Evolutionary conservation across 1,140 invertebrate species (phyloP).

Genomic region (Nebria ingens): DNA sequence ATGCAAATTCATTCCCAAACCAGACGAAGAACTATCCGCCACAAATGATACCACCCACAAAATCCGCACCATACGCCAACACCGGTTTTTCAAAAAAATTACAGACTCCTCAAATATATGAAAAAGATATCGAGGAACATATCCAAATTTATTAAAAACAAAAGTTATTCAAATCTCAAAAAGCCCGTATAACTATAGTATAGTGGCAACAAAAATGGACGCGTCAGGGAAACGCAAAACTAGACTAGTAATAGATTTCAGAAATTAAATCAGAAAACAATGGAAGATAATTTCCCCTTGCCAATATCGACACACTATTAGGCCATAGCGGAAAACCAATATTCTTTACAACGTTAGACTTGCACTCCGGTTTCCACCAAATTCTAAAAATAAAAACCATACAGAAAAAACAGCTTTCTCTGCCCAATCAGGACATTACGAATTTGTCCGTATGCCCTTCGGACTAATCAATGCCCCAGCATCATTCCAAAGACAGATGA

Average conservation of each 20-base stretch:
- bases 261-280: slow-evolving; percentile 34
- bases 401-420: slow-evolving; percentile 39
- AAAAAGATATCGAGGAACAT: no score
- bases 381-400: slow-evolving; percentile 37
- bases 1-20: neutral
- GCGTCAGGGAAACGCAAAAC: slow-evolving; percentile 27
- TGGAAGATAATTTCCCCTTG: slow-evolving; percentile 40
- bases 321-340: slow-evolving; percentile 35
- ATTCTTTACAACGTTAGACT: slow-evolving; percentile 40
- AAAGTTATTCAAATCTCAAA: slow-evolving; percentile 26
- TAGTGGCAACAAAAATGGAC: slow-evolving; percentile 32
- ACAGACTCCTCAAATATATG: neutral
- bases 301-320: slow-evolving; percentile 39
- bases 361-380: slow-evolving; percentile 38
- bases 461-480: slow-evolving; percentile 34
- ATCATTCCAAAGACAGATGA: slow-evolving; percentile 37
- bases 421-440: slow-evolving; percentile 28
- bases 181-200: slow-evolving; percentile 25
- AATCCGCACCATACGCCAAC: neutral
- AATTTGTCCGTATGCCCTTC: slow-evolving; percentile 35
- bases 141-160: slow-evolving; percentile 20
- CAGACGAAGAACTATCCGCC: neutral
- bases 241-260: slow-evolving; percentile 33
- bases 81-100: neutral
- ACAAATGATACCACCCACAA: neutral